Base-by-base conservation (phyloP, 1,140 invertebrate genomes). In the Teleopsis dalmanni region DNA sequence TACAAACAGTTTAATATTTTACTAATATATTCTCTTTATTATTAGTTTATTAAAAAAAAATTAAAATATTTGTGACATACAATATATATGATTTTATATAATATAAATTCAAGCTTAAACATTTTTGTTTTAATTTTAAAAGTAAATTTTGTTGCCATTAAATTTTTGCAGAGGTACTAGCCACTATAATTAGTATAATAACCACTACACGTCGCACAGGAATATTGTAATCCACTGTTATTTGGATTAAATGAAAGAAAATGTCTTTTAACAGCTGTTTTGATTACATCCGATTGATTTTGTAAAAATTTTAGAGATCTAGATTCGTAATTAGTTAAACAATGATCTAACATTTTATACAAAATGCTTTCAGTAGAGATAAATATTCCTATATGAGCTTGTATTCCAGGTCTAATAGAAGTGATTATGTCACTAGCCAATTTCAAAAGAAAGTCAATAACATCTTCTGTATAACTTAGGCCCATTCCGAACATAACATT, bases 351-450 rank as follows among this genome's bases (percentile, higher is more conserved):
- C 9, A 67, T 58, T 27, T 54, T 52, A 47, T 57, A 64, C 4
- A 67, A 48, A 3, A 66, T 57, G 4, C 52, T 52, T 31, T 67
- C 64, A 0, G 64, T 63, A 3, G 63, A 54, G 1, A 67, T 59
- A 37, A 60, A 64, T 14, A 62, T 57, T 2, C 58, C 40, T 6
- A 67, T 25, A 0, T n/a, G 48, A 19, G 49, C 49, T 47, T 60
- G 56, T 33, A 66, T 63, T 7, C 26, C 22, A 7, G 55, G 53
- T 11, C 57, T 43, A 13, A 50, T 38, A 14, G 50, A 35, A 11
- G 63, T 61, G 7, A 67, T 31, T 51, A 67, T 64, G 1, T 4
- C 42, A 2, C 59, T 55, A 1, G 59, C 54, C 21, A 66, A 31
- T 26, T 62, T 40, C 41, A 67, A 38, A 2, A 67, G 37, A 3